A percentile compares a stretch with the other conserved stretches of the same genome.
These are phyloP conservation scores for Temnothorax nylanderi DNA, from an alignment of 1,140 invertebrate genomes.

Conservation along the genomic window DNA sequence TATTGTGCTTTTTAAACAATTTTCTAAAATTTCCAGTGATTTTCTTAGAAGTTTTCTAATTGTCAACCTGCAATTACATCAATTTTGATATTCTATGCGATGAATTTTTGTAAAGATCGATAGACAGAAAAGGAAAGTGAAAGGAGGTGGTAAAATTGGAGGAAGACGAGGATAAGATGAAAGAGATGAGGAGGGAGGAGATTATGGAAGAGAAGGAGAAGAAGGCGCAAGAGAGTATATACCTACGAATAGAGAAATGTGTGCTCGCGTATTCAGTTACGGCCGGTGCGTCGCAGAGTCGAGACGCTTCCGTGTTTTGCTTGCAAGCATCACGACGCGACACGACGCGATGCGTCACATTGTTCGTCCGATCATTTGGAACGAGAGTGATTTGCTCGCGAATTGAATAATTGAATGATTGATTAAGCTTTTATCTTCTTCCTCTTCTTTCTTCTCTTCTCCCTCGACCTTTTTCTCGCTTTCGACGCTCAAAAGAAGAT, in stretches of 20 bases:
- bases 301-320: conserved; percentile 71
- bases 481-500: conserved; percentile 23
- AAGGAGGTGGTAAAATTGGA: conserved; percentile 1
- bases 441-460: background rate
- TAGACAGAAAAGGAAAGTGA: conserved; percentile 11
- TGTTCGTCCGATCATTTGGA: background rate
- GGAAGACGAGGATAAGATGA: background rate
- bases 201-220: conserved; percentile 39
- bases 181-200: conserved; percentile 23
- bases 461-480: background rate
- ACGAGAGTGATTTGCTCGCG: background rate
- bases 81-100: background rate
- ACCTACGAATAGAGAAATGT: conserved; percentile 73
- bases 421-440: background rate
- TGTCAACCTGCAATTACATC: background rate
- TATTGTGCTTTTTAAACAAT: no score
- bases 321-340: conserved; percentile 27
- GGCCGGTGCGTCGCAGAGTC: conserved; percentile 80
- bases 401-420: conserved; percentile 45
- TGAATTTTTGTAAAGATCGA: background rate
- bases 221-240: conserved; percentile 56
- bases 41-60: background rate
- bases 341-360: conserved; percentile 11
- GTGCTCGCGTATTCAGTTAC: conserved; percentile 81
- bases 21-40: background rate